Percentiles rank a stretch among this genome's conserved stretches.
Evolutionary conservation across 2,113 vertebrate genomes (phyloP).

Genomic region (Geothlypis trichas): DNA sequence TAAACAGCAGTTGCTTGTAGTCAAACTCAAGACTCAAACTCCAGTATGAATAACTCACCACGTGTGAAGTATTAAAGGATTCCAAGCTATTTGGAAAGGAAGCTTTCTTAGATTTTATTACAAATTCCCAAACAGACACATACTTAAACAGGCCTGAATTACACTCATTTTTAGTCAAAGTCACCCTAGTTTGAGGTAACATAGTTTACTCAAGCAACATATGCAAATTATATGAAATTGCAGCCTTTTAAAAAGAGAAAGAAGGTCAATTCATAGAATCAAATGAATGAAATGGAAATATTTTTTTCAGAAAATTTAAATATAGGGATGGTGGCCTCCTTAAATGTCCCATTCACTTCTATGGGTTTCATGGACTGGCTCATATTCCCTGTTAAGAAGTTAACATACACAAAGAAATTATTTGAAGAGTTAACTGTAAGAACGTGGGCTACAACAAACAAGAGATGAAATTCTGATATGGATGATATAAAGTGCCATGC

Average conservation of each 20-base stretch:
- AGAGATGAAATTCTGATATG: not conserved
- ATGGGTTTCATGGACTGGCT: not conserved
- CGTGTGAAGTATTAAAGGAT: constrained; percentile 7
- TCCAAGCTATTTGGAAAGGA: constrained; percentile 21
- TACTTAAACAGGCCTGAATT: not conserved
- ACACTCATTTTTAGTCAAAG: not conserved
- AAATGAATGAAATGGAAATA: not conserved
- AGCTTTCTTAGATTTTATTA: constrained; percentile 18
- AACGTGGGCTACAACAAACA: not conserved
- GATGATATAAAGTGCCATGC: not conserved
- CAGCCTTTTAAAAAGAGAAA: constrained; percentile 6
- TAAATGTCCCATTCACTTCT: not conserved
- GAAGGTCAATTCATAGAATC: not conserved
- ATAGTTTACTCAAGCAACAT: not conserved
- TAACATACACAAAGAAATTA: not conserved
- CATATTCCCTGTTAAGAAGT: not conserved
- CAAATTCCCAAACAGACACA: not conserved
- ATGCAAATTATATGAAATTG: not conserved
- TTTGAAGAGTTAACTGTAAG: not conserved
- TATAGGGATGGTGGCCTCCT: not conserved
- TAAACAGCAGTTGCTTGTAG: constrained; percentile 50
- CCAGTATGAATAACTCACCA: constrained; percentile 2
- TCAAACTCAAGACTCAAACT: constrained; percentile 62
- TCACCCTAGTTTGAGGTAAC: not conserved
- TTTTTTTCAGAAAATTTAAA: not conserved